Evolutionary conservation across 2,797 vertebrate genomes (phyloP).

Genomic region (Crax fasciolata): DNA sequence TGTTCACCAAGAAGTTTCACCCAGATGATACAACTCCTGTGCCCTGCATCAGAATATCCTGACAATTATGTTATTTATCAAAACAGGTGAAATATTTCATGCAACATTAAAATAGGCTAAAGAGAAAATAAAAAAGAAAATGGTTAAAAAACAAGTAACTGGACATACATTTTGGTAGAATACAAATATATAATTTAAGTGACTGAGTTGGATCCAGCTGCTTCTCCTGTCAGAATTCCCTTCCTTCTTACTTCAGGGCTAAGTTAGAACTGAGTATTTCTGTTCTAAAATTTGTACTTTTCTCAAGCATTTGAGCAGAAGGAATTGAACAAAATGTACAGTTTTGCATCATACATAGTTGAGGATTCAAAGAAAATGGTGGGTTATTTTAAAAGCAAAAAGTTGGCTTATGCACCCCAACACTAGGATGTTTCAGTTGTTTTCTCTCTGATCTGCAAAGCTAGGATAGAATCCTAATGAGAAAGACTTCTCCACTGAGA

Average conservation of each 20-base stretch:
- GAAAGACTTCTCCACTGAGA: not conserved
- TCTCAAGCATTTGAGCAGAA: not conserved
- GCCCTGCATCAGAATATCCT: not conserved
- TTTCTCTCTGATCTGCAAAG: slow-evolving; percentile 31
- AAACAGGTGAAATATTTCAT: not conserved
- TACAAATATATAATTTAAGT: not conserved
- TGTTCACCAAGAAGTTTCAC: not conserved
- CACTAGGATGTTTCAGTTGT: not conserved
- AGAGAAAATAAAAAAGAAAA: accelerated
- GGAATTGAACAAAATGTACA: not conserved
- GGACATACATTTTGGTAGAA: not conserved
- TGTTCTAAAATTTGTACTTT: not conserved
- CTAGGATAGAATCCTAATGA: slow-evolving; percentile 21
- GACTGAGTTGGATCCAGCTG: not conserved
- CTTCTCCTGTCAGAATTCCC: not conserved
- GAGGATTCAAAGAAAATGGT: not conserved
- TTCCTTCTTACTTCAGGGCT: not conserved
- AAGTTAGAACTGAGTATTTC: slow-evolving; percentile 19
- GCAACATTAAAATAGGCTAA: not conserved
- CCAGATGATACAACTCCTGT: not conserved
- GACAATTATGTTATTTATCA: not conserved
- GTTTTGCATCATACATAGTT: not conserved
- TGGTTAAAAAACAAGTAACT: not conserved
- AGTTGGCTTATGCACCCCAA: not conserved
- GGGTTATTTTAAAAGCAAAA: not conserved